Percentiles rank a stretch among this genome's conserved stretches.
phyloP scores from a whole-genome alignment of 2,888 invertebrate species.

The Rosalia funebris region DNA sequence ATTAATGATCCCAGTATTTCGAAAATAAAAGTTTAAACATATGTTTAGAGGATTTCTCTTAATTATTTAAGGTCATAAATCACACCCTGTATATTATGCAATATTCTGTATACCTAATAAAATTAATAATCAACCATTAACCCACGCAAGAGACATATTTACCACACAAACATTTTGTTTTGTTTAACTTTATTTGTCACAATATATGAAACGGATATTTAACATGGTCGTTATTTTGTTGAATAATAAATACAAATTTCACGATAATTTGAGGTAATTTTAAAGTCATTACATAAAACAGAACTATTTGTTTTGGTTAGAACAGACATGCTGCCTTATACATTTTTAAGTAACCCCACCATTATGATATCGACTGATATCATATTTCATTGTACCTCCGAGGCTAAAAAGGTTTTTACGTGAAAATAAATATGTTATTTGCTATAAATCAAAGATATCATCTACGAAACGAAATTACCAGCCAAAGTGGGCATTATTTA shows the following conservation, averaged over 20 bases:
- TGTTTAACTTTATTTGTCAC: no score
- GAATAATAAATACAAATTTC: slow-evolving; percentile 9
- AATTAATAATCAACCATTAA: no score
- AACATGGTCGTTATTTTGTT: no score
- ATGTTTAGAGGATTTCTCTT: no score
- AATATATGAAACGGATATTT: no score
- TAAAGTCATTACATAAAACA: slow-evolving; percentile 30
- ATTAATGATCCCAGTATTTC: no score
- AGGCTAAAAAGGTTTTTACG: slow-evolving; percentile 33
- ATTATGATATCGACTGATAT: slow-evolving; percentile 29
- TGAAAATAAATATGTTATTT: slow-evolving; percentile 54
- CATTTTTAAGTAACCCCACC: slow-evolving; percentile 27
- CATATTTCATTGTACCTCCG: slow-evolving; percentile 27
- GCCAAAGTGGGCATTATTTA: slow-evolving; percentile 44
- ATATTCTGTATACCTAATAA: no score
- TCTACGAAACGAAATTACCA: slow-evolving; percentile 57
- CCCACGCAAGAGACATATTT: no score
- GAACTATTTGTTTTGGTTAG: slow-evolving; percentile 15
- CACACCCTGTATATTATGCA: no score
- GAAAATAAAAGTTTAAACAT: no score
- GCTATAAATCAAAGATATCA: slow-evolving; percentile 61
- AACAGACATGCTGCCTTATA: slow-evolving; percentile 23
- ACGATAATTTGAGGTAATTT: slow-evolving; percentile 29
- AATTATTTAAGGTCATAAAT: no score
- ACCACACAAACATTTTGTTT: no score